Evolutionary conservation across 2,797 vertebrate species (phyloP).

Genomic region (Kryptopterus vitreolus): DNA sequence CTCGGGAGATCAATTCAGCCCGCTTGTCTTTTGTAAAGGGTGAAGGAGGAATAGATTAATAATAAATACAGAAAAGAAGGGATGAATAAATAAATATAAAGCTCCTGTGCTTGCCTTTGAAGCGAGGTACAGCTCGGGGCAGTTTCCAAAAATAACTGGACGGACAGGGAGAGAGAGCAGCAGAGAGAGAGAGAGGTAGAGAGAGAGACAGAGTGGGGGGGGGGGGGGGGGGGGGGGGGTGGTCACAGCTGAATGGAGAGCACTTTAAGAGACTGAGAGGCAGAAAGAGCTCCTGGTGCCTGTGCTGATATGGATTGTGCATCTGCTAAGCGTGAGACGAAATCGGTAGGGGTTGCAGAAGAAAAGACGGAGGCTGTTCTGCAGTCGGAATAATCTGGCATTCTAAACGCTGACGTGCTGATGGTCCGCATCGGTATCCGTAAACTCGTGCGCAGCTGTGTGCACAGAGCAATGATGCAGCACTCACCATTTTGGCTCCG

Average conservation of each 20-base stretch:
- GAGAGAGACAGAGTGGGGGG: slow-evolving; percentile 26
- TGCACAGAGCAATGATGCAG: slow-evolving; percentile 33
- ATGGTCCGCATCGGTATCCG: slow-evolving; percentile 39
- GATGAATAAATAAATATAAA: slow-evolving; percentile 62
- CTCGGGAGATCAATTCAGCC: slow-evolving; percentile 42
- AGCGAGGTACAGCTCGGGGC: slow-evolving; percentile 58
- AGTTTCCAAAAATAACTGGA: slow-evolving; percentile 57
- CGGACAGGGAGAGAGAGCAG: slow-evolving; percentile 27
- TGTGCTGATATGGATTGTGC: slow-evolving; percentile 27
- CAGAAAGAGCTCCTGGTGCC: slow-evolving; percentile 28
- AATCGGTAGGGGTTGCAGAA: slow-evolving; percentile 18
- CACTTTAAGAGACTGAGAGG: slow-evolving; percentile 27
- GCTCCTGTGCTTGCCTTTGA: slow-evolving; percentile 57
- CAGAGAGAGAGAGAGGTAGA: slow-evolving; percentile 21
- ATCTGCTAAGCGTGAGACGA: slow-evolving; percentile 30
- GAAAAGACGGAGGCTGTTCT: slow-evolving; percentile 18
- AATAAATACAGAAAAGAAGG: slow-evolving; percentile 54
- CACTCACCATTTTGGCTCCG: slow-evolving; percentile 39
- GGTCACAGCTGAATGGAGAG: slow-evolving; percentile 43
- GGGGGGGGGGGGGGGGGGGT: slow-evolving; percentile 16
- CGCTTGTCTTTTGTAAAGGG: slow-evolving; percentile 33
- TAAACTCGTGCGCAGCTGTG: slow-evolving; percentile 41
- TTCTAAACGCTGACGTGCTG: slow-evolving; percentile 30
- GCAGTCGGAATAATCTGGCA: slow-evolving; percentile 19
- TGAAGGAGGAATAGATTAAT: slow-evolving; percentile 54